phyloP scores from a whole-genome alignment of 2,888 invertebrate species.

The Clanis bilineata region DNA sequence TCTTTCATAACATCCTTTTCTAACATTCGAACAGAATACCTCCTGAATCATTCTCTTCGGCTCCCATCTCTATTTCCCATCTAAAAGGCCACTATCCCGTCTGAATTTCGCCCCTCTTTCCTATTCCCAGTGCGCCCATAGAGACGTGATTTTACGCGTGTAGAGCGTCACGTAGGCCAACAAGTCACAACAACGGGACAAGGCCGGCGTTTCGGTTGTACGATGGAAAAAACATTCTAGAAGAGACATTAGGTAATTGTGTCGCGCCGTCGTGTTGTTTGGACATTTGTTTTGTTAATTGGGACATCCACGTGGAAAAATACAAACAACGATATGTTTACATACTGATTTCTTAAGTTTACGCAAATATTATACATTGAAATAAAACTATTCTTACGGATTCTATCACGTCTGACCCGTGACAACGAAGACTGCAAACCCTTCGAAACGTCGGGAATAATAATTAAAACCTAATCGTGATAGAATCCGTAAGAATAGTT shows the following conservation, averaged over 20 bases:
- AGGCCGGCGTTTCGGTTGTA: constrained; percentile 38
- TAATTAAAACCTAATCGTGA: too few relatives aligned
- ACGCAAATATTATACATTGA: too few relatives aligned
- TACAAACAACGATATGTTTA: neutral
- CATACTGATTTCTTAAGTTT: too few relatives aligned
- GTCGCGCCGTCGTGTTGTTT: neutral
- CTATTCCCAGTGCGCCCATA: neutral
- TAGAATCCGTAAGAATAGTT: too few relatives aligned
- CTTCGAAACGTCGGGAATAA: too few relatives aligned
- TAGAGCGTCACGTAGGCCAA: constrained; percentile 61
- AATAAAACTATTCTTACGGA: too few relatives aligned
- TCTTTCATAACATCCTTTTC: too few relatives aligned
- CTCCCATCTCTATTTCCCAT: too few relatives aligned
- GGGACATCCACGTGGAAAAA: neutral
- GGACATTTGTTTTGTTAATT: neutral
- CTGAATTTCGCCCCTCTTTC: neutral
- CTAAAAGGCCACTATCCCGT: neutral
- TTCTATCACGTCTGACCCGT: too few relatives aligned
- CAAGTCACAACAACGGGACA: constrained; percentile 61
- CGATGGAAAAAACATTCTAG: neutral
- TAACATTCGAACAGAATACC: too few relatives aligned
- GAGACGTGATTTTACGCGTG: constrained; percentile 46
- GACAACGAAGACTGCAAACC: too few relatives aligned
- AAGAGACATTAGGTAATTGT: neutral
- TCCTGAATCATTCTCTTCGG: too few relatives aligned